These are phyloP conservation scores for Porites cylindrica DNA, from an alignment of 92 coral and sea anemone genomes.

Conservation along the genomic window DNA sequence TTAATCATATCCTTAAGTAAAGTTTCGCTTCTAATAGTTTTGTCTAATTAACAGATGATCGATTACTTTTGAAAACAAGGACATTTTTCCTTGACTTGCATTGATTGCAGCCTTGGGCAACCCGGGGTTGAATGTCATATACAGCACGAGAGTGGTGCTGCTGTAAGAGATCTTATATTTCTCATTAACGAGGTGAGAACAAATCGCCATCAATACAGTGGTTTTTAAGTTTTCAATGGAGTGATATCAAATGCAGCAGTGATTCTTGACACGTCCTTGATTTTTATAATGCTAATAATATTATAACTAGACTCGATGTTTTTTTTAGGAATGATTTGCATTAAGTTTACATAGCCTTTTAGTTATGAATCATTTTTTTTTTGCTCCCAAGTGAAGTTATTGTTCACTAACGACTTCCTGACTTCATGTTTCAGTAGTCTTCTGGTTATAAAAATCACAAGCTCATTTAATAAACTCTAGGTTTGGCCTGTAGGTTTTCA, in stretches of 20 bases:
- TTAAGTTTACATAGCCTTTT: background rate
- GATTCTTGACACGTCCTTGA: background rate
- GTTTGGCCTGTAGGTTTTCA: too few species aligned
- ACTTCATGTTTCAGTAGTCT: too few species aligned
- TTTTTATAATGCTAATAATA: background rate
- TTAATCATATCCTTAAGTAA: background rate
- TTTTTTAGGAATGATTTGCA: too few species aligned
- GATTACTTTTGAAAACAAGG: background rate
- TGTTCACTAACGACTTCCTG: background rate
- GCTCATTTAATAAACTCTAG: too few species aligned
- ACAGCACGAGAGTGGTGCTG: constrained; percentile 80
- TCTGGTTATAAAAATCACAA: too few species aligned
- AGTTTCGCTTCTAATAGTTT: background rate
- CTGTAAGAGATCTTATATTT: constrained; percentile 81
- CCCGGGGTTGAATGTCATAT: constrained; percentile 93
- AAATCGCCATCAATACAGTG: background rate
- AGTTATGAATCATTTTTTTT: too few species aligned
- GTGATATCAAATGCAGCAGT: background rate
- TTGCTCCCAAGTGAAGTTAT: background rate
- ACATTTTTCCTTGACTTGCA: constrained; percentile 52
- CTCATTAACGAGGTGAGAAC: constrained; percentile 88
- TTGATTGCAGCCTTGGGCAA: constrained; percentile 72
- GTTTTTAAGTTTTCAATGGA: background rate
- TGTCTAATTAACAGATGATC: constrained; percentile 18
- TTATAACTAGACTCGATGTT: too few species aligned